Percentiles rank a stretch among this genome's conserved stretches.
These are phyloP conservation scores for Exephanes ischioxanthus DNA, from an alignment of 2,888 invertebrate species.

Conservation along the genomic window DNA sequence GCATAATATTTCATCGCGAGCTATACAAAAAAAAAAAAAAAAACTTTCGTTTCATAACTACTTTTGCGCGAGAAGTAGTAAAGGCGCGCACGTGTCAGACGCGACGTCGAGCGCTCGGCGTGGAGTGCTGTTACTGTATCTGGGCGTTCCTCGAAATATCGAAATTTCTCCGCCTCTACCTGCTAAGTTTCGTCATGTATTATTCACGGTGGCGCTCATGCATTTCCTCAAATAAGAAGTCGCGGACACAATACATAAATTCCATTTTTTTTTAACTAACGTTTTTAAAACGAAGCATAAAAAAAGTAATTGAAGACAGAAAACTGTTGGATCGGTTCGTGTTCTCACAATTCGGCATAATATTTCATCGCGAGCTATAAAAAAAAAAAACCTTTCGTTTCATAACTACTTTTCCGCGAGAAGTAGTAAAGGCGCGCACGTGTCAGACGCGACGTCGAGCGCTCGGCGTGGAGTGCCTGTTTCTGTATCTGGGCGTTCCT, in stretches of 20 bases:
- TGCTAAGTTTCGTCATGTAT: neutral
- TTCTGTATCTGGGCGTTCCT: neutral
- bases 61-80: conserved; percentile 46
- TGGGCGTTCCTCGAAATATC: conserved; percentile 22
- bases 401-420: conserved; percentile 42
- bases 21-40: conserved; percentile 12
- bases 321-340: neutral
- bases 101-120: neutral
- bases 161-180: neutral
- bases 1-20: neutral
- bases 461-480: neutral
- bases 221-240: neutral
- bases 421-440: conserved; percentile 46
- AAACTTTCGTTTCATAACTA: conserved; percentile 22
- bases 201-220: neutral
- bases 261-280: no score
- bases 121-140: neutral
- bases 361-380: neutral
- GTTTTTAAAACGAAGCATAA: no score
- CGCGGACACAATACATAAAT: neutral
- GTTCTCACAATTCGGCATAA: neutral
- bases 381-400: conserved; percentile 13
- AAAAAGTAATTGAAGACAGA: neutral
- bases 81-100: conserved; percentile 48
- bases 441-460: conserved; percentile 39